Percentiles rank a stretch among this genome's conserved stretches.
Conservation (phyloP, 2,888 invertebrate genomes). For the Deilephila porcellus region DNA sequence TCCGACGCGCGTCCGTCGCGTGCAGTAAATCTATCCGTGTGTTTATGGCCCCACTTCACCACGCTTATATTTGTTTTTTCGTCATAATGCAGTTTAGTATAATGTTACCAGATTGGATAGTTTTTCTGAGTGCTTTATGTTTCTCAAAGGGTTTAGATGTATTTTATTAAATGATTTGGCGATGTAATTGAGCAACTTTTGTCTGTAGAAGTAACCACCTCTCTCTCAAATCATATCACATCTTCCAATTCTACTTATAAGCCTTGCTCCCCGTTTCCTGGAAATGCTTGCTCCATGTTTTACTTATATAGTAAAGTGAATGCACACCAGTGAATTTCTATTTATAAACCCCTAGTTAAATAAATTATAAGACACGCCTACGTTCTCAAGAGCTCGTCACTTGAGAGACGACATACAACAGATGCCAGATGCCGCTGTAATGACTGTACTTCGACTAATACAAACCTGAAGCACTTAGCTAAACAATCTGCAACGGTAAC, state of each 20-base stretch:
- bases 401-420: not conserved
- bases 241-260: no score
- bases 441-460: not conserved
- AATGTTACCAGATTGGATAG: not conserved
- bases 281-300: no score
- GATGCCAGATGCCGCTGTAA: not conserved
- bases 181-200: no score
- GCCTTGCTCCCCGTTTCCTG: no score
- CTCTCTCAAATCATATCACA: no score
- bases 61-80: not conserved
- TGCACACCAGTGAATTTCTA: not conserved
- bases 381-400: not conserved
- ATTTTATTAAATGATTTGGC: no score
- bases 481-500: not conserved
- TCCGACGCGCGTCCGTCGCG: not conserved
- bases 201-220: no score
- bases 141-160: no score
- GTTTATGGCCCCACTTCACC: not conserved
- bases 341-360: not conserved
- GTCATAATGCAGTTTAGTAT: not conserved
- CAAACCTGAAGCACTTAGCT: slow-evolving; percentile 11
- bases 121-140: not conserved
- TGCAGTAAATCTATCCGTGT: slow-evolving; percentile 13
- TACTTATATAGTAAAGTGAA: no score
- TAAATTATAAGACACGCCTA: not conserved